phyloP scores from a whole-genome alignment of 1,140 invertebrate genomes.

The Leptonema lineaticorne region DNA sequence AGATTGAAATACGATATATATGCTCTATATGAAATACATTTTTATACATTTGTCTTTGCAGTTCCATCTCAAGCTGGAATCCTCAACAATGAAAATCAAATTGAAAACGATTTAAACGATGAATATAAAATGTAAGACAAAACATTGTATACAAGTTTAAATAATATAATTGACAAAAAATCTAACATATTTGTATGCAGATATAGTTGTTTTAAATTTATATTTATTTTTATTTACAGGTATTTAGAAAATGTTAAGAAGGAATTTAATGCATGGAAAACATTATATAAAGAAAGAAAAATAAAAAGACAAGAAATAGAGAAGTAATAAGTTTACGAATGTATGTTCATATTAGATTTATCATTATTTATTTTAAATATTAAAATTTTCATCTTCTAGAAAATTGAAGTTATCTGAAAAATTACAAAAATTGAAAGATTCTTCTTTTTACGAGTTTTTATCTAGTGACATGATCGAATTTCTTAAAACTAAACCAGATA shows the following conservation, averaged over 20 bases:
- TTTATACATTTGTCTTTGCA: neutral
- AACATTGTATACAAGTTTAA: no score
- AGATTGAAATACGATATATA: neutral
- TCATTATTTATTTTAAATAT: neutral
- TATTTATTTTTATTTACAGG: slow-evolving; percentile 3
- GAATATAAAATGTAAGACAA: neutral
- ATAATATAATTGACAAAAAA: neutral
- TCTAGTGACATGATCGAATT: slow-evolving; percentile 6
- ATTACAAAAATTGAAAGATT: neutral
- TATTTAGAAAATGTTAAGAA: slow-evolving; percentile 19
- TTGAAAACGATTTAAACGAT: neutral
- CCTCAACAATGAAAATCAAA: neutral
- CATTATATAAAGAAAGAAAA: slow-evolving; percentile 23
- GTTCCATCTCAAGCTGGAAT: neutral
- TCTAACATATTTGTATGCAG: neutral
- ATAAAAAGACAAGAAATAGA: neutral
- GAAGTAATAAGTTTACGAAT: no score
- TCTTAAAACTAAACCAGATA: slow-evolving; percentile 17
- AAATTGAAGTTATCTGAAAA: slow-evolving; percentile 18
- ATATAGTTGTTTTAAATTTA: neutral
- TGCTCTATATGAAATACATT: neutral
- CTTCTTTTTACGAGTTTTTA: neutral
- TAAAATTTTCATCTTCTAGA: neutral
- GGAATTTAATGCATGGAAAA: slow-evolving; percentile 23
- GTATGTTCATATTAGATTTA: no score